Evolutionary conservation across 2,888 invertebrate species (phyloP), one percentile per base, ranked within the genome.

Genomic region (Oligia strigilis): DNA sequence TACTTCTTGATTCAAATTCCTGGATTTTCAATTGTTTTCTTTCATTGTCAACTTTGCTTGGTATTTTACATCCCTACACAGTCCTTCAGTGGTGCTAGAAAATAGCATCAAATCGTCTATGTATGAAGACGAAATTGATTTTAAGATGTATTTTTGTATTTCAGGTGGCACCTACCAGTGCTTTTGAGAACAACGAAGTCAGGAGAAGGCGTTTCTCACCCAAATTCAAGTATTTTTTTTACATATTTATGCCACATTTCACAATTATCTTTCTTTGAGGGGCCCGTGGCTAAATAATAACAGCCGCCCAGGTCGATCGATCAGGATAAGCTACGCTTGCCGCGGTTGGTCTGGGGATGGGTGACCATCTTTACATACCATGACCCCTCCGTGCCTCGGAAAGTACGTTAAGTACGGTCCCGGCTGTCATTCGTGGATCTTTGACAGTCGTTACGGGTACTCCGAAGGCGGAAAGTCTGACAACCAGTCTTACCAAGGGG

Each of bases 121-220:
- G 5, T 52, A 2, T 0, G 23, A 49, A 11, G 17, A 6, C 1
- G 23, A 66, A 55, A 49, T 19, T 11, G 11, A 23, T n/a, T 52
- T 72, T 23, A 71, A n/a, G 49, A 23, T 4, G 4, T 58, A 17
- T 29, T 36, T n/a, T 4, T 40, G 4, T 23, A n/a, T 81, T 81
- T 80, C 77, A 92, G 85, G 72, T 80, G 5, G 88, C 85, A 17
- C 46, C 84, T 0, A 71, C 85, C n/a, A 88, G 88, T 65, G 78
- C 90, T 5, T 85, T 92, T 6, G 93, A 93, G 6, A 94, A 79
- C 81, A 96, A 94, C 40, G 95, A 95, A 69, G 92, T 94, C 0
- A 95, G 96, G 78, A 93, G 93, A 79, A 90, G 96, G 74, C 92
- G 96, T 23, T 97, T 95, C 77, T 97, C 97, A 0, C 96, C 97